Evolutionary conservation across 2,113 vertebrate species (phyloP).

Genomic region (Prunella fulvescens): DNA sequence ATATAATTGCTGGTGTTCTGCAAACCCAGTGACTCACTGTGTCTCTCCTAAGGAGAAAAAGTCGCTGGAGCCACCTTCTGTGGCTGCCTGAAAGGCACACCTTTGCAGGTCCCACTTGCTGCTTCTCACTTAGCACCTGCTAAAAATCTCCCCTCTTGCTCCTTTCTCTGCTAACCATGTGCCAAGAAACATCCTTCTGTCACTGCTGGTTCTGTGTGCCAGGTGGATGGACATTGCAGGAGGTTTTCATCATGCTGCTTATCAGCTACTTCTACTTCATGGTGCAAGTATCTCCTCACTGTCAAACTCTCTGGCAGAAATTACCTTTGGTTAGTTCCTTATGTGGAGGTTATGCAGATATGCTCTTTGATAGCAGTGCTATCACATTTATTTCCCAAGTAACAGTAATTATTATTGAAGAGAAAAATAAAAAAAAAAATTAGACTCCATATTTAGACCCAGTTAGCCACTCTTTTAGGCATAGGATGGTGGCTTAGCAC

Average conservation of each 20-base stretch:
- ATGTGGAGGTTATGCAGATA: not conserved
- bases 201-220: slow-evolving; percentile 3
- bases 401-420: not conserved
- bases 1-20: not conserved
- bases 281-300: not conserved
- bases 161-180: slow-evolving; percentile 22
- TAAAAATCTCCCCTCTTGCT: slow-evolving; percentile 63
- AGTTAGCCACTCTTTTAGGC: not conserved
- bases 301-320: not conserved
- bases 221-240: not conserved
- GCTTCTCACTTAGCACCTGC: slow-evolving; percentile 23
- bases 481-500: not conserved
- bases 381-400: not conserved
- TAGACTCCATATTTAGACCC: not conserved
- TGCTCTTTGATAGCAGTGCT: not conserved
- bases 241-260: slow-evolving; percentile 2
- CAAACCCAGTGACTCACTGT: slow-evolving; percentile 33
- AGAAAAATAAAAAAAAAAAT: not conserved
- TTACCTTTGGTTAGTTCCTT: not conserved
- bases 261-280: slow-evolving; percentile 8
- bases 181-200: slow-evolving; percentile 28
- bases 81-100: slow-evolving; percentile 12
- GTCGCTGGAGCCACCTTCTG: slow-evolving; percentile 18
- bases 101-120: slow-evolving; percentile 55
- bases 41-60: slow-evolving; percentile 37